phyloP scores from a whole-genome alignment of 1,140 invertebrate species.

The Drosophila quadrilineata region DNA sequence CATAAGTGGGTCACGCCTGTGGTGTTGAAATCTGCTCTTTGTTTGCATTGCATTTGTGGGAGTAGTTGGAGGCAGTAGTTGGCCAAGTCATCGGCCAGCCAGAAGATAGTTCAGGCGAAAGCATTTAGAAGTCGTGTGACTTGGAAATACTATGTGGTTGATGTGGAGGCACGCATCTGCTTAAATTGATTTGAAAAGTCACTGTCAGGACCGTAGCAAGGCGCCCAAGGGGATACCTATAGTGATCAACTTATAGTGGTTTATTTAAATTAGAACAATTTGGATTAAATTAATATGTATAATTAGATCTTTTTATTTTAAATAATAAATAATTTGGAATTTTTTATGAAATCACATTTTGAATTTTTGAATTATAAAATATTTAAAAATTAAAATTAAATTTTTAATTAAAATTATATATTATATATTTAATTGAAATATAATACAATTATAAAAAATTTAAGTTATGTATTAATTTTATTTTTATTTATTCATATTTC shows the following conservation, averaged over 20 bases:
- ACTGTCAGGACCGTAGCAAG: slow-evolving; percentile 39
- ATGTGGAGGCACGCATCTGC: slow-evolving; percentile 41
- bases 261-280: background rate
- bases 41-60: slow-evolving; percentile 66
- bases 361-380: no score
- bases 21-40: slow-evolving; percentile 56
- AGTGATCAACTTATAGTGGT: background rate
- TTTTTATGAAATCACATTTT: no score
- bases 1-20: slow-evolving; percentile 26
- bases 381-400: no score
- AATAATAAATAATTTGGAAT: no score
- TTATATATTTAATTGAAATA: background rate
- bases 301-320: no score
- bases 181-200: slow-evolving; percentile 44
- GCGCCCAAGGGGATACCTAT: slow-evolving; percentile 4
- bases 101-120: slow-evolving; percentile 31
- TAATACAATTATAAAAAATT: background rate
- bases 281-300: no score
- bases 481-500: no score
- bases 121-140: slow-evolving; percentile 60
- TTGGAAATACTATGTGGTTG: slow-evolving; percentile 20
- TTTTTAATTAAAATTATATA: background rate
- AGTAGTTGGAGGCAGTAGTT: slow-evolving; percentile 6
- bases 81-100: slow-evolving; percentile 4
- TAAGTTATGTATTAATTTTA: background rate